Base-by-base conservation (phyloP, 1,140 invertebrate genomes). In the Aphidius gifuensis region DNA sequence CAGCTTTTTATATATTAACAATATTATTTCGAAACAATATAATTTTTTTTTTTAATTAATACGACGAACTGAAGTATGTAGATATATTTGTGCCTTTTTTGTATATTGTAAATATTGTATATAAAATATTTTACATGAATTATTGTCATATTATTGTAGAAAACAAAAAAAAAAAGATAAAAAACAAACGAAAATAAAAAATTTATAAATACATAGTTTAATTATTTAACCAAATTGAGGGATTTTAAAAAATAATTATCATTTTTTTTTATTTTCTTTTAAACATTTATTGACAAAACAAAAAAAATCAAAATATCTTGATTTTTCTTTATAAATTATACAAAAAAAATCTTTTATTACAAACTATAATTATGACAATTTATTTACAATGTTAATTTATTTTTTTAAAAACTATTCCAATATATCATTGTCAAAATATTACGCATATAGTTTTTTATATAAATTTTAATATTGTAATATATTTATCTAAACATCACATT, bases 101-200 rank as follows among this genome's bases (percentile, higher is more conserved):
- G 72, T 79, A 78, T 71, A 78, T 76, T 79, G 77, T 79, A 78
- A 71, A 79, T 79, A 77, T 38, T 80, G 77, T 80, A 80, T 69
- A 79, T 79, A 79, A 74, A 74, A 72, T 76, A 78, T 72, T 76
- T 79, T 77, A 78, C 71, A 77, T 67, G 67, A 73, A 68, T 71
- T 69, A 73, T 73, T 69, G 68, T 68, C 72, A 71, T 75, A 74
- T 67, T 62, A 65, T 74, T 39, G 58, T 50, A 48, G 58, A 2
- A 42, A n/a, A 43, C 43, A 42, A 59, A 49, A 5, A 3, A 58
- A 46, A 3, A 32, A 23, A 56, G 23, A 38, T 16, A 53, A n/a
- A 53, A 53, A 38, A 53, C 6, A 60, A 71, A 71, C 56, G 70
- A 74, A 71, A 72, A 73, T 74, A 73, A 55, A 68, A 69, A 71